Evolutionary conservation across 2,797 vertebrate genomes (phyloP).

Genomic region (Gallinago solitaria): DNA sequence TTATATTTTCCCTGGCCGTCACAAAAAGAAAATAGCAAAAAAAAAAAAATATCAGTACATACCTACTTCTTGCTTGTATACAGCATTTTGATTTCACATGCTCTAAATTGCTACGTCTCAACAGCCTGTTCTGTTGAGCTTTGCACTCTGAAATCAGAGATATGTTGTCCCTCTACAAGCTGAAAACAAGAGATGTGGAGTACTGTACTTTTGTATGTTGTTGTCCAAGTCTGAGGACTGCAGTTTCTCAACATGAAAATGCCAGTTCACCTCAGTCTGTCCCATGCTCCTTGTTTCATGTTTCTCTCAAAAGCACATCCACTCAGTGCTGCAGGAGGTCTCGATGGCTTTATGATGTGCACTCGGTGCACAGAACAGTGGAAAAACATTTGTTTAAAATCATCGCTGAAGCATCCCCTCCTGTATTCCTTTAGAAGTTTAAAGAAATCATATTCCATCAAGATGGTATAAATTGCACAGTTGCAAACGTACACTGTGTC

Average conservation of each 20-base stretch:
- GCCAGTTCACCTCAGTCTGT: background rate
- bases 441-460: background rate
- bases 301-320: background rate
- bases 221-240: background rate
- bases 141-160: background rate
- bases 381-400: background rate
- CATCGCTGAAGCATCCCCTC: background rate
- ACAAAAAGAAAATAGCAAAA: background rate
- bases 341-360: background rate
- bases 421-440: background rate
- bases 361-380: background rate
- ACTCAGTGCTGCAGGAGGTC: background rate
- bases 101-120: background rate
- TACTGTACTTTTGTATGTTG: background rate
- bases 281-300: background rate
- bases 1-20: background rate
- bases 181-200: background rate
- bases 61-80: background rate
- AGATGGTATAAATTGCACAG: accelerated
- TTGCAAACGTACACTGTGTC: background rate
- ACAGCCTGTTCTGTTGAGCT: background rate
- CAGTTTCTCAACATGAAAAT: background rate
- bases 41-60: background rate
- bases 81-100: background rate
- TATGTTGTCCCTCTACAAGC: background rate